These are phyloP conservation scores for Trialeurodes vaporariorum DNA, from an alignment of 1,140 invertebrate genomes.

Conservation along the genomic window DNA sequence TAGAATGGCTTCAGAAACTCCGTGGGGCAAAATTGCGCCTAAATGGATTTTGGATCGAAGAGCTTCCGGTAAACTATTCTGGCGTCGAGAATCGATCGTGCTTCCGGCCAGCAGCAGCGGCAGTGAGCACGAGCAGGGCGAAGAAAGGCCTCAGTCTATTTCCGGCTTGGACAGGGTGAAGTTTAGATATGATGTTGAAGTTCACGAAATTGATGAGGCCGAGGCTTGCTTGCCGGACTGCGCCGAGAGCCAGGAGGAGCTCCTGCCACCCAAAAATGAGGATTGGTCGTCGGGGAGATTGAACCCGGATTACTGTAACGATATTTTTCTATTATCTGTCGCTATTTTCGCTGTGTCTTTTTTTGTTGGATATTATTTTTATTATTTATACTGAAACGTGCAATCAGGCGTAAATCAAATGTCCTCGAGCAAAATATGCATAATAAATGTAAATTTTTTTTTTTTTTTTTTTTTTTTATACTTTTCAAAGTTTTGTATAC, in stretches of 20 bases:
- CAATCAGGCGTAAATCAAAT: no score
- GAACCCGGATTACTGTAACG: background rate
- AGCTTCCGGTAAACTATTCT: background rate
- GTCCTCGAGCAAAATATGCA: no score
- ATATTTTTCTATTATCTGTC: background rate
- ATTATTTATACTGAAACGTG: background rate
- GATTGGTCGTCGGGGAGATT: background rate
- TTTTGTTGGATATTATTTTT: conserved; percentile 1
- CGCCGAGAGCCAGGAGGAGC: background rate
- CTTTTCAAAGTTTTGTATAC: no score
- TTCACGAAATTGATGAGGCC: background rate
- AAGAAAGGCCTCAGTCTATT: background rate
- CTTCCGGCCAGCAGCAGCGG: background rate
- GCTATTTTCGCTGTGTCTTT: background rate
- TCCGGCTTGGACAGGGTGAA: background rate
- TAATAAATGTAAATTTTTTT: no score
- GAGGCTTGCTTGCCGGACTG: background rate
- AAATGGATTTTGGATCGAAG: background rate
- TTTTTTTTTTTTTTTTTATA: no score
- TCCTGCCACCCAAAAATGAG: background rate
- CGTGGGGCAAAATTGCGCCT: background rate
- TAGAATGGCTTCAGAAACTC: background rate
- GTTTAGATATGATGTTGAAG: background rate
- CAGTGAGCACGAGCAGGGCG: background rate
- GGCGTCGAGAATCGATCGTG: background rate